These are phyloP conservation scores for Trachurus trachurus DNA, from an alignment of 2,797 vertebrate species.

Conservation along the genomic window DNA sequence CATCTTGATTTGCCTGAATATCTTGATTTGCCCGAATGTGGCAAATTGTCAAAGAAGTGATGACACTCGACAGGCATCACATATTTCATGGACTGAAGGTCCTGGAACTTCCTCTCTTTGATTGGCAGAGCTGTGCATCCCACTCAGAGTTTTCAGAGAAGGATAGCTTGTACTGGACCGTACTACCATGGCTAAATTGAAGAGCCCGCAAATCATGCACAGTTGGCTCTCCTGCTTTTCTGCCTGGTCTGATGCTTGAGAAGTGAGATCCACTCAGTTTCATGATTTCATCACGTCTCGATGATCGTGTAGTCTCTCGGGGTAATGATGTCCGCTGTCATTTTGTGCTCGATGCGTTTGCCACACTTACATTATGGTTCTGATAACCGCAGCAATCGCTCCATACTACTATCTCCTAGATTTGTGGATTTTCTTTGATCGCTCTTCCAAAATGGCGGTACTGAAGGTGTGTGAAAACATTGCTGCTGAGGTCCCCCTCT, in stretches of 20 bases:
- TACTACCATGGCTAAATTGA: slow-evolving; percentile 27
- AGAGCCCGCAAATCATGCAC: slow-evolving; percentile 34
- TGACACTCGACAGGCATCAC: slow-evolving; percentile 6
- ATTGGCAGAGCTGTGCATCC: slow-evolving; percentile 17
- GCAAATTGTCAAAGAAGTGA: no score
- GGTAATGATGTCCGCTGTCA: slow-evolving; percentile 16
- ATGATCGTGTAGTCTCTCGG: neutral
- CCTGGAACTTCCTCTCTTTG: slow-evolving; percentile 27
- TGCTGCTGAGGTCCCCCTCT: neutral
- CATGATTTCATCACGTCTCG: slow-evolving; percentile 25
- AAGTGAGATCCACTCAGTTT: slow-evolving; percentile 39
- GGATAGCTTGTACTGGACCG: slow-evolving; percentile 3
- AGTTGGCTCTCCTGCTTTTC: slow-evolving; percentile 15
- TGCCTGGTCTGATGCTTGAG: slow-evolving; percentile 26
- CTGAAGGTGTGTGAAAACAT: slow-evolving; percentile 37
- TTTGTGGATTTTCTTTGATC: slow-evolving; percentile 23
- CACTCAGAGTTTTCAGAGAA: slow-evolving; percentile 16
- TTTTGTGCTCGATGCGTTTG: slow-evolving; percentile 27
- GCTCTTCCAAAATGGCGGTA: slow-evolving; percentile 32
- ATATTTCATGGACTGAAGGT: slow-evolving; percentile 36
- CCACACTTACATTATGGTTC: slow-evolving; percentile 15
- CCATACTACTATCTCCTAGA: slow-evolving; percentile 26
- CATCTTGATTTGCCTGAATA: no score
- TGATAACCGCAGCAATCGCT: slow-evolving; percentile 7
- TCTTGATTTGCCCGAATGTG: no score